Conservation (phyloP, 2,797 vertebrate genomes). For the Salmo trutta region DNA sequence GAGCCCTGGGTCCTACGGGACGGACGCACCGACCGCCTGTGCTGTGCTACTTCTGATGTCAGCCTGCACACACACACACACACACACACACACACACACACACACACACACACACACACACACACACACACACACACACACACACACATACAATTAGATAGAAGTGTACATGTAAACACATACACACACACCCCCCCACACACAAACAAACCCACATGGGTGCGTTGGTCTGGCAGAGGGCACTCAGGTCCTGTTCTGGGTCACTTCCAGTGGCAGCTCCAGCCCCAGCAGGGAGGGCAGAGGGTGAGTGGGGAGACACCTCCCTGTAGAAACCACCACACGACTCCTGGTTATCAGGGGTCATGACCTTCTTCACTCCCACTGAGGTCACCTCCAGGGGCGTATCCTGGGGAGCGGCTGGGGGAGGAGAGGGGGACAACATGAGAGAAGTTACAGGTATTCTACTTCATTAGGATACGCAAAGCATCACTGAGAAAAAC, state of each 20-base stretch:
- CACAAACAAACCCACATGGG: conserved; percentile 65
- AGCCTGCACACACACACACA: conserved; percentile 61
- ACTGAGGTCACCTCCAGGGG: not conserved
- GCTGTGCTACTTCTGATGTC: conserved; percentile 76
- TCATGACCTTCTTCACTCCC: not conserved
- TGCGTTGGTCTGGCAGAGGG: conserved; percentile 74
- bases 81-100: not conserved
- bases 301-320: conserved; percentile 10
- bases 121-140: conserved; percentile 11
- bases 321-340: conserved; percentile 38
- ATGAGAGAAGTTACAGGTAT: not conserved
- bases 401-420: not conserved
- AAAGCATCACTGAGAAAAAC: not conserved
- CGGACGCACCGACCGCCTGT: conserved; percentile 78
- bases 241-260: conserved; percentile 67
- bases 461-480: not conserved
- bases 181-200: not conserved
- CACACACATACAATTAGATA: not conserved
- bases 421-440: not conserved
- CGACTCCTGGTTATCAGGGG: not conserved
- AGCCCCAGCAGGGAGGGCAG: not conserved
- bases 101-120: conserved; percentile 18
- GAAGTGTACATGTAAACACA: not conserved
- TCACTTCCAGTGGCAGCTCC: conserved; percentile 23
- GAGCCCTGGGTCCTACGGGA: conserved; percentile 79